Evolutionary conservation across 1,140 invertebrate species (phyloP).

Genomic region (Neotoxoptera formosana): DNA sequence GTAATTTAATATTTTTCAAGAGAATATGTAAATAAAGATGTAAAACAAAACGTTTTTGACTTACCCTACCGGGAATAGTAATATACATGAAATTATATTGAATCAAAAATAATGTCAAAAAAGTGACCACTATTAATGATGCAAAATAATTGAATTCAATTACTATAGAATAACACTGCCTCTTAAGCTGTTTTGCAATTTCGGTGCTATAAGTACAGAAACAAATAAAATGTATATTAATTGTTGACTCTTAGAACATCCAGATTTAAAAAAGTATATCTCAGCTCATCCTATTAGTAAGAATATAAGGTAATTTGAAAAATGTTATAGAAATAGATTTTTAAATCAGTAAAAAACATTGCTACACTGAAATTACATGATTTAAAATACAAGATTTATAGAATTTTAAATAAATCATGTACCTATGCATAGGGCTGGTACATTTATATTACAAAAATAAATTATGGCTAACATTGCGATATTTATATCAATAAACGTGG

Average conservation of each 20-base stretch:
- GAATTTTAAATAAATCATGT: not conserved
- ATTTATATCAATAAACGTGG: too few relatives aligned
- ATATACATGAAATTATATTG: not conserved
- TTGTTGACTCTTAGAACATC: not conserved
- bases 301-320: not conserved
- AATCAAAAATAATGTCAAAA: not conserved
- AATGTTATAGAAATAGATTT: not conserved
- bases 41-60: not conserved
- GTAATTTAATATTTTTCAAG: too few relatives aligned
- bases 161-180: not conserved
- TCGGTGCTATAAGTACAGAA: not conserved
- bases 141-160: not conserved
- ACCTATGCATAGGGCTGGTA: not conserved
- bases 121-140: not conserved
- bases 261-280: not conserved
- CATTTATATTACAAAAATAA: not conserved
- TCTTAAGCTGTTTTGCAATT: constrained; percentile 24
- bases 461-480: not conserved
- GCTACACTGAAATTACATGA: not conserved
- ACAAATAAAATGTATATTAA: not conserved
- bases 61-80: not conserved
- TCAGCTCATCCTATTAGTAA: not conserved
- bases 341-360: not conserved
- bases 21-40: not conserved
- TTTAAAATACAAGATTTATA: not conserved